These are phyloP conservation scores for human DNA, from an alignment of 2,113 vertebrate species.

Conservation along the genomic window DNA sequence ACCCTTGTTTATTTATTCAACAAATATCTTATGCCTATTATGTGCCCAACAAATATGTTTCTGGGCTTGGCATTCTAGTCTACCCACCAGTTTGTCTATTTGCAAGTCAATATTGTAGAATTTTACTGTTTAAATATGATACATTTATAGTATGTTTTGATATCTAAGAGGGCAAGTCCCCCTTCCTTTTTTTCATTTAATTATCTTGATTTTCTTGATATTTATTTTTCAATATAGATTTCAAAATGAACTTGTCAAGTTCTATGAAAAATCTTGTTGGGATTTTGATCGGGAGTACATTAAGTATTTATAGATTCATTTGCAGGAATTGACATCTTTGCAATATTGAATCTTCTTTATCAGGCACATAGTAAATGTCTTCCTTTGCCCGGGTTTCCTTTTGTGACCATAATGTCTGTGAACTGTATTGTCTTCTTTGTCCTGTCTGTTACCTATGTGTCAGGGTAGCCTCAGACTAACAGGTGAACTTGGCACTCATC, in stretches of 20 bases:
- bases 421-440: neutral
- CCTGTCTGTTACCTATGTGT: neutral
- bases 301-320: constrained; percentile 61
- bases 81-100: constrained; percentile 6
- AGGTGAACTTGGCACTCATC: neutral
- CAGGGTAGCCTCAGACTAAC: neutral
- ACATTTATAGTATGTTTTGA: neutral
- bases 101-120: neutral
- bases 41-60: neutral
- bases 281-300: constrained; percentile 34
- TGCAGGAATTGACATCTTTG: constrained; percentile 30
- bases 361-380: neutral
- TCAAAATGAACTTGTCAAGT: constrained; percentile 56
- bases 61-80: neutral
- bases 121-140: constrained; percentile 39
- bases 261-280: constrained; percentile 39
- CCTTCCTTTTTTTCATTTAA: constrained; percentile 41
- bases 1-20: neutral
- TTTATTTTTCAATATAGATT: constrained; percentile 61
- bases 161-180: neutral
- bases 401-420: neutral
- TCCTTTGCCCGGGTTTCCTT: neutral
- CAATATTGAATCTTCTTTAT: neutral
- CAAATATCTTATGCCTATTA: neutral
- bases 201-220: constrained; percentile 57